Evolutionary conservation across 2,797 vertebrate species (phyloP).

Genomic region (Sebastes itinus): DNA sequence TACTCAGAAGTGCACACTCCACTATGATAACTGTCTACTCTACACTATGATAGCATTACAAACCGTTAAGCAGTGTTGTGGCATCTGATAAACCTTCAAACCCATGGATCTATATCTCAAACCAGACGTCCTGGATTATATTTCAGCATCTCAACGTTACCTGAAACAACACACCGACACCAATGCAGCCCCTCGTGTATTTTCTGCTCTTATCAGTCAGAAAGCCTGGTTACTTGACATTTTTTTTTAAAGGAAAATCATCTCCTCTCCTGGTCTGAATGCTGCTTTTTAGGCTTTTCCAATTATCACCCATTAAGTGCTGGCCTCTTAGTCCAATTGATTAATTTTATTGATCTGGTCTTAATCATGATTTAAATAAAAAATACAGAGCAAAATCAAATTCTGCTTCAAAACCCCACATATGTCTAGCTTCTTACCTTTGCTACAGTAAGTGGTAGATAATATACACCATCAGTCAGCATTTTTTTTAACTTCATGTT

Average conservation of each 20-base stretch:
- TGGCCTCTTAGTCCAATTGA: background rate
- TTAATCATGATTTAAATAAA: background rate
- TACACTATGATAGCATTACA: background rate
- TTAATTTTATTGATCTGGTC: background rate
- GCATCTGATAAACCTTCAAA: background rate
- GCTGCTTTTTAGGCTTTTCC: background rate
- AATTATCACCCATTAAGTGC: background rate
- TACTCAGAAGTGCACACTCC: background rate
- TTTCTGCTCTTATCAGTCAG: background rate
- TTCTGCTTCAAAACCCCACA: background rate
- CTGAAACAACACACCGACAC: background rate
- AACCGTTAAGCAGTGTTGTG: background rate
- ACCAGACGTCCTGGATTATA: background rate
- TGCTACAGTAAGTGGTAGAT: background rate
- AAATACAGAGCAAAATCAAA: background rate
- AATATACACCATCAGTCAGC: background rate
- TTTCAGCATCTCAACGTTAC: background rate
- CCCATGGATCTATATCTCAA: background rate
- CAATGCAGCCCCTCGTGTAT: background rate
- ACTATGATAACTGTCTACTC: background rate
- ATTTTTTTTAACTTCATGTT: background rate
- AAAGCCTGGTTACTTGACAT: background rate
- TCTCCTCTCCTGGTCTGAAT: background rate
- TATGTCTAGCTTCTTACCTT: background rate
- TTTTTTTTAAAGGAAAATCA: background rate